Evolutionary conservation across 2,888 invertebrate genomes (phyloP), one percentile per base, ranked within the genome.

Genomic region (Limenitis camilla): DNA sequence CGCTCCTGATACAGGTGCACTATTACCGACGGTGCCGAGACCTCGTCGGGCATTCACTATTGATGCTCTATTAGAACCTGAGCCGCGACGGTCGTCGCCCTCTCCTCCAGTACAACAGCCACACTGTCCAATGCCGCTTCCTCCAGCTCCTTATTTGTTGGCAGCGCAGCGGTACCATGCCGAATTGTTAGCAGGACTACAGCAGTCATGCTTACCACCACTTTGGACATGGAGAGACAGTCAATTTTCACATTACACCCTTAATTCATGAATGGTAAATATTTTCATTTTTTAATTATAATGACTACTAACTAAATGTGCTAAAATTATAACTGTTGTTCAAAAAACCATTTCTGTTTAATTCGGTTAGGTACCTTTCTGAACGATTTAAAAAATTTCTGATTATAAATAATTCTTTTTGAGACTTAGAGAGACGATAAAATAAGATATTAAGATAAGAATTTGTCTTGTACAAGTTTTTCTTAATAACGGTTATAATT

Each of bases 1-100:
- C 57, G 54, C 77, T 46, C 77, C 82, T 1, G 84, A 82, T 72
- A 88, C 84, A 42, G 64, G 71, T n/a, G 67, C 72, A 0, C 55
- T 81, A 29, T 67, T 83, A 59, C 82, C 85, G n/a, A 72, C 79
- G 67, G 43, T 82, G 58, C 78, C 81, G 54, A 64, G 86, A 50
- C 83, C 81, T 8, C 76, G 78, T 33, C 87, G 94, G 51, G 90
- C 95, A 6, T 96, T 96, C 70, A 96, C 96, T 31, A 96, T 96
- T 64, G 96, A 96, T 68, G 95, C 95, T 64, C 89, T 96, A 59
- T 92, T 96, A 58, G 93, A 94, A 42, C 94, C 95, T 0, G 91
- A 91, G 61, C 88, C 87, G 11, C 77, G 76, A 61, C 78, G 78
- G 49, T 78, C 88, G 6, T 82, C 89, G 30, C 81, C 85, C 5